These are phyloP conservation scores for Mormoops blainvillei DNA, from an alignment of 2,113 vertebrate genomes.

Conservation along the genomic window DNA sequence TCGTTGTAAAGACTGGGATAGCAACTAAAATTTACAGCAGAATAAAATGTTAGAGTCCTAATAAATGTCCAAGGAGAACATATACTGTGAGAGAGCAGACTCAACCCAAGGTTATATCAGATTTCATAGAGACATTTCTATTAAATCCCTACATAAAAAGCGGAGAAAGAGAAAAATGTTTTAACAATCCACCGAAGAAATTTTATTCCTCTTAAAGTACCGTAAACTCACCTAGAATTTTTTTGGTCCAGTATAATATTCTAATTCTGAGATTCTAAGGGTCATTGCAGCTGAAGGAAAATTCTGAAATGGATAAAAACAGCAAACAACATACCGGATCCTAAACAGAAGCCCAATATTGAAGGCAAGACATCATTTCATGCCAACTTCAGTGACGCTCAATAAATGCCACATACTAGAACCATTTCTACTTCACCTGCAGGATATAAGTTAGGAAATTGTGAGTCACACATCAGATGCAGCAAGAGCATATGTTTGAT, in stretches of 20 bases:
- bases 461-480: neutral
- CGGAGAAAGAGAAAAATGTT: neutral
- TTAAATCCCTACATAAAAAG: neutral
- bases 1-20: constrained; percentile 46
- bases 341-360: neutral
- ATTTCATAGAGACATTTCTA: constrained; percentile 49
- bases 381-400: neutral
- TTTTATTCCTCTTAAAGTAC: neutral
- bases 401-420: neutral
- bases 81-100: constrained; percentile 32
- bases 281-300: neutral
- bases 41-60: constrained; percentile 62
- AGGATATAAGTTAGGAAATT: neutral
- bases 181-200: neutral
- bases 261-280: neutral
- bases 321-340: neutral
- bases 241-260: neutral
- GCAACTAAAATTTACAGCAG: constrained; percentile 65
- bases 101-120: constrained; percentile 59
- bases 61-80: constrained; percentile 67
- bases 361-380: neutral
- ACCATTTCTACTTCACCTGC: neutral
- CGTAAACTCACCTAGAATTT: neutral
- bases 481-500: neutral
- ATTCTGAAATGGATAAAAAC: neutral